Evolutionary conservation across 2,113 vertebrate species (phyloP), one percentile per base, ranked within the genome.

Genomic region (Saguinus imperator): DNA sequence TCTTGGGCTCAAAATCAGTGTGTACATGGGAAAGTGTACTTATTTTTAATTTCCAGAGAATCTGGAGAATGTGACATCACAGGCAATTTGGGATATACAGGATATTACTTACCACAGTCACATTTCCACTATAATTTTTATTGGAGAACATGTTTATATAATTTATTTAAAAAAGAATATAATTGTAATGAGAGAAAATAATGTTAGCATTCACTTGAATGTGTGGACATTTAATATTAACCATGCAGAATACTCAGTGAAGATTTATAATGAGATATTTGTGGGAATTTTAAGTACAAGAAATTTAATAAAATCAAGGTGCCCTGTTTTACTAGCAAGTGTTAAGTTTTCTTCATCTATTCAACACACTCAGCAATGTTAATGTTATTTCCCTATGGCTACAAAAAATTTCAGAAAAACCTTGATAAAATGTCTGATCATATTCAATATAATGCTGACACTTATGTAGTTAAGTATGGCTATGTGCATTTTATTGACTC

Each of bases 201-300:
- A 81, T 87, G 40, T 92, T 91, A 66, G 64, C 61, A 94, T 95
- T 94, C 17, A 87, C 84, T 91, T 93, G 37, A 91, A 87, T 94
- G n/a, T 97, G 75, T 87, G 83, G 94, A 83, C 75, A 97, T 91
- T 93, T 96, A 83, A 93, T 96, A 94, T 79, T 85, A 89, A 89
- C 55, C 40, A 52, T 57, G 61, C 7, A 48, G 12, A 94, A 84
- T 81, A 95, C 89, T 94, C 83, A 91, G 23, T 66, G 25, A 52
- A 43, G 20, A 66, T 91, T 97, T 84, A 94, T 93, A 92, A 93
- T 83, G 64, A 96, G 75, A 91, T 89, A 87, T 95, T 95, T 97
- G 29, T 57, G 50, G 17, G 7, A 76, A 88, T 72, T 95, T 94
- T 95, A 94, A 88, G 75, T 77, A 18, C 27, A 92, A 35, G 79